Evolutionary conservation across 2,888 invertebrate genomes (phyloP), one percentile per base, ranked within the genome.

Genomic region (Eilema griseolum): DNA sequence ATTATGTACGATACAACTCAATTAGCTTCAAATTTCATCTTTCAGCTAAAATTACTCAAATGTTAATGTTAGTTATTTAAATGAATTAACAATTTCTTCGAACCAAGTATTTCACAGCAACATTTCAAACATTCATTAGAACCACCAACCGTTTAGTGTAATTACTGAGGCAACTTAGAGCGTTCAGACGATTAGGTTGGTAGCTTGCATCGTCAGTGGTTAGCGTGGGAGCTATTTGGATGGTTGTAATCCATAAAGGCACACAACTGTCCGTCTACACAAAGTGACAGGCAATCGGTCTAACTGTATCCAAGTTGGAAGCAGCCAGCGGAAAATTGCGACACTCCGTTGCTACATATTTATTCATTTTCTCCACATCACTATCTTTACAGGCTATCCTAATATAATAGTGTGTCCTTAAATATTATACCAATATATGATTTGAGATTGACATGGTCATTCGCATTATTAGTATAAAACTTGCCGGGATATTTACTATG

Each of bases 241-340:
- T 67, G 46, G 65, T 66, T 66, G 71, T 41, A 67, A 67, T 69
- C 65, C 68, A 72, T 69, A 66, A 69, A 61, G 61, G 65, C 59
- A 66, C 71, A 61, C 60, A 52, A 33, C 56, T 72, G 68, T 69
- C 60, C 72, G 68, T 69, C 69, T 67, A 65, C 33, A 57, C 46
- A 68, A 66, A 69, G 68, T 81, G 86, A 81, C 84, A 82, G 80
- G 76, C 81, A 73, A 86, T 83, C 83, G 67, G 72, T 84, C 80
- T 75, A 63, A 61, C 63, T n/a, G 52, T 61, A 57, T 69, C 68
- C 68, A 57, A 52, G 68, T 71, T 64, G 46, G 61, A 33, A 62
- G 57, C 66, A 66, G 46, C 56, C 24, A 66, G 69, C 66, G 69
- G 72, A 61, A 72, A 69, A 72, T 69, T 61, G 71, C 33, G 28